Evolutionary conservation across 1,140 invertebrate genomes (phyloP).

Genomic region (Coelopa frigida): DNA sequence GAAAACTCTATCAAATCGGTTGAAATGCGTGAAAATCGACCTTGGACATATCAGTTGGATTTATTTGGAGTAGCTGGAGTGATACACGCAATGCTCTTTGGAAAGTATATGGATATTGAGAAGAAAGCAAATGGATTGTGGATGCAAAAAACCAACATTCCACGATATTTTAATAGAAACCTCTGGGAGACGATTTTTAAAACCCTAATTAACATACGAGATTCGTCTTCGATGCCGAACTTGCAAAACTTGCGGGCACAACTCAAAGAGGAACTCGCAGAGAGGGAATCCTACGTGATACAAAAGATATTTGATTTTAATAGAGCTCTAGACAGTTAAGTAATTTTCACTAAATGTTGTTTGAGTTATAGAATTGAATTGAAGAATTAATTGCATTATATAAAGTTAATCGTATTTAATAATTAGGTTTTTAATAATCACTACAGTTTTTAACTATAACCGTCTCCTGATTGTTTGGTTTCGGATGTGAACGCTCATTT

Average conservation of each 20-base stretch:
- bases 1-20: constrained; percentile 75
- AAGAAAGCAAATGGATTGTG: constrained; percentile 45
- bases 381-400: too few relatives aligned
- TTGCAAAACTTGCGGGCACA: constrained; percentile 54
- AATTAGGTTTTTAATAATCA: too few relatives aligned
- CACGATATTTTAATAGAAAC: constrained; percentile 56
- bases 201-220: constrained; percentile 60
- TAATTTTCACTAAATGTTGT: too few relatives aligned
- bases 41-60: constrained; percentile 92
- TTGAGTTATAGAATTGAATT: too few relatives aligned
- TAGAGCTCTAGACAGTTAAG: constrained; percentile 12
- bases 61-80: constrained; percentile 80
- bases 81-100: constrained; percentile 77
- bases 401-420: too few relatives aligned
- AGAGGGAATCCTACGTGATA: constrained; percentile 45
- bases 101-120: constrained; percentile 77
- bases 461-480: too few relatives aligned
- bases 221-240: constrained; percentile 59
- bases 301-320: constrained; percentile 19
- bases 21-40: constrained; percentile 77
- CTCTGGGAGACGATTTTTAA: constrained; percentile 61
- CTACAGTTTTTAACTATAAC: too few relatives aligned
- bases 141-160: constrained; percentile 35
- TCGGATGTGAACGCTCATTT: too few relatives aligned
- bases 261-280: constrained; percentile 52